Evolutionary conservation across 2,888 invertebrate species (phyloP), one percentile per base, ranked within the genome.

Genomic region (Dendrolimus pini): DNA sequence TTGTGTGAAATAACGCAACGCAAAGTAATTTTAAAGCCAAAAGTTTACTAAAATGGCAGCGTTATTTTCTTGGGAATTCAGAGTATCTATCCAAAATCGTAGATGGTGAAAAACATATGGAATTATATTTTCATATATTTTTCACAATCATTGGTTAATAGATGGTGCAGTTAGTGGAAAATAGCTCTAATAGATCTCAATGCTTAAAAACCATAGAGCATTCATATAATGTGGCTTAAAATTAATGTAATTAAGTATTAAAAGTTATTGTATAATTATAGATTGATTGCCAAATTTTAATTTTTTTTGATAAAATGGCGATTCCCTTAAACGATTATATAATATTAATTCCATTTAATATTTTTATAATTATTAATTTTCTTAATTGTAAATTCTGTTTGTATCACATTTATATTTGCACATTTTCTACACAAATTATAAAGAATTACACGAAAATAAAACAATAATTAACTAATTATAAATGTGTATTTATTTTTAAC

Each of bases 381-480:
- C 75, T 72, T 72, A 82, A 78, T 77, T 71, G 72, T 83, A 77
- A 80, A 81, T 83, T 85, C 77, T 71, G 79, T 84, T 86, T 78
- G 77, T 82, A 81, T 86, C 82, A 83, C 80, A 77, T 83, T 47
- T 83, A 82, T 83, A 85, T 84, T 87, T 86, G 89, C 89, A 89
- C 89, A 81, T 83, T 86, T 85, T 83, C 76, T 85, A 85, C 79
- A 85, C 84, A 78, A 84, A 83, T 84, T 86, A 83, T 86, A 79
- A 86, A 75, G 71, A 80, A 85, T 78, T 84, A 85, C 87, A 88
- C 87, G 69, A 81, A 74, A 87, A 87, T 85, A 84, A 86, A 83
- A 76, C 65, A 77, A 76, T 80, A 30, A 30, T 30, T 30, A 80
- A 77, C 72, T 73, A 74, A 64, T 72, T 63, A 65, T 13, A 10